Conservation (phyloP, 2,888 invertebrate species). For the Troides helena region DNA sequence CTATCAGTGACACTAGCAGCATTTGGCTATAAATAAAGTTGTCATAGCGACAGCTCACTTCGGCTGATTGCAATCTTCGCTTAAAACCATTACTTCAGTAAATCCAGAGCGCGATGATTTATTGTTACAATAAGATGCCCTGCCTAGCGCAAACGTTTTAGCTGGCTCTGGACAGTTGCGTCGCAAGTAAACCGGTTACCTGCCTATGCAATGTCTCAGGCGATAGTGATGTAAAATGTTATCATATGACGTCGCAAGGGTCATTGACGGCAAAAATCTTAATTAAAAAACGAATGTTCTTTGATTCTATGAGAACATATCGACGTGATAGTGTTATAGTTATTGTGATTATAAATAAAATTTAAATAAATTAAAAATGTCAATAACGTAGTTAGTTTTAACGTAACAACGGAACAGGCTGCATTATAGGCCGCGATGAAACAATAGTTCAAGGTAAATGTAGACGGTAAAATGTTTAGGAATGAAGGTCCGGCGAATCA, state of each 20-base stretch:
- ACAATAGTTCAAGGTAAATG: conserved; percentile 30
- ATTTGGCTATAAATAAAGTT: conserved; percentile 24
- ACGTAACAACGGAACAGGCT: conserved; percentile 8
- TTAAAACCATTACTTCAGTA: conserved; percentile 17
- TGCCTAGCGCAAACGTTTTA: conserved; percentile 22
- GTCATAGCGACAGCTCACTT: conserved; percentile 19
- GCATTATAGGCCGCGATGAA: conserved; percentile 15
- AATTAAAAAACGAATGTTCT: neutral
- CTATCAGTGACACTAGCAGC: conserved; percentile 10
- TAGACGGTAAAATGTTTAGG: conserved; percentile 27
- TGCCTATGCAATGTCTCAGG: conserved; percentile 26
- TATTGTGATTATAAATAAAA: neutral
- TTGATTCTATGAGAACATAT: neutral
- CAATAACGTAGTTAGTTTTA: neutral
- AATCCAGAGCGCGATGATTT: conserved; percentile 18
- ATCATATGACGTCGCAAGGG: conserved; percentile 15
- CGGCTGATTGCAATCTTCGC: conserved; percentile 22
- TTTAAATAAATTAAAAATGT: neutral
- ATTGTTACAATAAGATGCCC: conserved; percentile 26
- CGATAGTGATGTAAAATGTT: conserved; percentile 24
- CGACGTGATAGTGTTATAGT: neutral
- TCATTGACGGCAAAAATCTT: conserved; percentile 2
- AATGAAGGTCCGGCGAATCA: conserved; percentile 42
- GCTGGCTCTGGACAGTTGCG: conserved; percentile 22
- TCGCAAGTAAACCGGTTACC: conserved; percentile 23